A percentile compares a stretch with the other conserved stretches of the same genome.
These are phyloP conservation scores for Clarias laeviceps DNA, from an alignment of 2,797 vertebrate species.

Conservation along the genomic window DNA sequence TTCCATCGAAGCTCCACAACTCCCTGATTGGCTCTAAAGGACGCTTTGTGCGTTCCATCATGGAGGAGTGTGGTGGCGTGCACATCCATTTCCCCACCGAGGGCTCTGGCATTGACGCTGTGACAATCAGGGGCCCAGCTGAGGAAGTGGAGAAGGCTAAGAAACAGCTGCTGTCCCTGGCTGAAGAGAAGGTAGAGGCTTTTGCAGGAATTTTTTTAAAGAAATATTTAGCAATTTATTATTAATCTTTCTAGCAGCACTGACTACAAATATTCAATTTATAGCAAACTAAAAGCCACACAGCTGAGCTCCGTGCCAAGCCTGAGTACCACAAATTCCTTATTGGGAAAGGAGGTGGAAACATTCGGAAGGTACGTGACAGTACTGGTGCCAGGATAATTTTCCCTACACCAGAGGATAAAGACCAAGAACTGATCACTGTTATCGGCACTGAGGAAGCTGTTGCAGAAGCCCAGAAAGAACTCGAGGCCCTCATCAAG, in stretches of 20 bases:
- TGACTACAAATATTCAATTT: neutral
- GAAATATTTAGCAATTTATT: too few relatives aligned
- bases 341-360: constrained; percentile 95
- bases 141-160: constrained; percentile 96
- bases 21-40: constrained; percentile 97
- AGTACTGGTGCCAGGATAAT: constrained; percentile 95
- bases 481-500: constrained; percentile 91
- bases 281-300: constrained; percentile 97
- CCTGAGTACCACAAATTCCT: constrained; percentile 99
- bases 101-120: constrained; percentile 94
- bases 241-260: neutral
- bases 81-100: constrained; percentile 98
- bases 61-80: constrained; percentile 98
- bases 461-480: constrained; percentile 90
- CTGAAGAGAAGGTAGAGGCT: constrained; percentile 92
- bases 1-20: constrained; percentile 96
- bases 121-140: constrained; percentile 91
- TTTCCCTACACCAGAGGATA: constrained; percentile 90
- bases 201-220: neutral
- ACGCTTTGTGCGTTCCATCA: constrained; percentile 96
- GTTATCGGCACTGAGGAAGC: constrained; percentile 96
- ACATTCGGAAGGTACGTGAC: constrained; percentile 96
- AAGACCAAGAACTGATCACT: constrained; percentile 96
- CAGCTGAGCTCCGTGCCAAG: constrained; percentile 92
- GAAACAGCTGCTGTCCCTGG: constrained; percentile 92